Base-by-base conservation (phyloP, 2,888 invertebrate species). In the Aricia artaxerxes region DNA sequence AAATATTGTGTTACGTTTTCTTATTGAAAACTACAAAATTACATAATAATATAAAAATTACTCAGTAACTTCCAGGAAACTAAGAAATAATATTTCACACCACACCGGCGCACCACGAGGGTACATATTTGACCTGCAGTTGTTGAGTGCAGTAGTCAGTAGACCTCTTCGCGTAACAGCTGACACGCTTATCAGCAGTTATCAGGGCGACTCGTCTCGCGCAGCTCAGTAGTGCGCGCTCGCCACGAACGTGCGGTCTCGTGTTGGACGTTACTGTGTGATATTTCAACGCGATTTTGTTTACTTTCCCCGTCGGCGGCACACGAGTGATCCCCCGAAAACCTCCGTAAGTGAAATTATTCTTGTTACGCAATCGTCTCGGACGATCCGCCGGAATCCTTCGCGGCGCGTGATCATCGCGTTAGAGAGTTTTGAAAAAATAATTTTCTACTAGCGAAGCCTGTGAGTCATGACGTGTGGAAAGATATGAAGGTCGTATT, bases 121-220 rank as follows among this genome's bases (percentile, higher is more conserved):
- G 16, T 57, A 57, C 57, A 57, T 57, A 16, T 57, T 57, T 4
- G 57, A 16, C 57, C 57, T 57, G 57, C 16, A 57, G 16, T 57
- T 4, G 57, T 16, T 16, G 11, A 57, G 2, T 49, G 49, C 49
- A 49, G 49, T 49, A 49, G 11, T 9, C 49, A 49, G 49, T 49
- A 49, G 11, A 49, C 49, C 9, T 49, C 83, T 84, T 83, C 86
- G 86, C 85, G 85, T 84, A 85, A 85, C 81, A 84, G 88, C 86
- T 89, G 89, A 89, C 90, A 88, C 88, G 88, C 89, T 92, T 93
- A 93, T 93, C 92, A 92, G 90, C 87, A 87, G 91, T 91, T 93
- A 93, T 93, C 92, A 92, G 87, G 88, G 89, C 89, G 90, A 88
- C 91, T 89, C 89, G 89, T 85, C 82, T 79, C 78, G 82, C 86